These are phyloP conservation scores for Luehdorfia chinensis DNA, from an alignment of 1,140 invertebrate species.

Conservation along the genomic window DNA sequence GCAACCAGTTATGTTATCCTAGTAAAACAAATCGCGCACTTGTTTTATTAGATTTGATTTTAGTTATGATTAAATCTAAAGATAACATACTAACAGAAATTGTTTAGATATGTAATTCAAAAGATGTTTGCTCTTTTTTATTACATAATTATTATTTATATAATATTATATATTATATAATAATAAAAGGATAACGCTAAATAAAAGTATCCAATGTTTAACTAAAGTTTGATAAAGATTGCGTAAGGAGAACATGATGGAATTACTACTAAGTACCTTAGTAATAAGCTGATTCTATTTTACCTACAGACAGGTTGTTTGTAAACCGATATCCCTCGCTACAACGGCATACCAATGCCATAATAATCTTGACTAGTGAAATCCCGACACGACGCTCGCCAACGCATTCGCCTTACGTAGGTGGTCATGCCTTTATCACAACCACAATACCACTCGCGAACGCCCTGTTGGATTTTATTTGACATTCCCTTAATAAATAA, in stretches of 20 bases:
- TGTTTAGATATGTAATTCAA: no score
- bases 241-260: no score
- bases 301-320: conserved; percentile 32
- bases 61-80: no score
- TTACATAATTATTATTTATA: no score
- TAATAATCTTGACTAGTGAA: conserved; percentile 48
- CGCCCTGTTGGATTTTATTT: conserved; percentile 55
- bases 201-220: no score
- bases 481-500: conserved; percentile 58
- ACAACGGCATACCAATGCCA: conserved; percentile 33
- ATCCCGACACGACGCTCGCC: conserved; percentile 41
- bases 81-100: no score
- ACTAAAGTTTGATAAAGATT: no score
- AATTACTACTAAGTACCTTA: conserved; percentile 10
- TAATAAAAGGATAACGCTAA: no score
- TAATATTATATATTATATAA: no score
- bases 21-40: neutral
- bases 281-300: conserved; percentile 16
- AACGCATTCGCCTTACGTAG: conserved; percentile 49
- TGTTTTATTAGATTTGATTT: neutral
- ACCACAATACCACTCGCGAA: conserved; percentile 42
- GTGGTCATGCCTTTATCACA: conserved; percentile 61
- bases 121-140: no score
- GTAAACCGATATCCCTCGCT: conserved; percentile 23
- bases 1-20: neutral